Conservation (phyloP, 2,888 invertebrate genomes). For the Colostygia pectinataria region DNA sequence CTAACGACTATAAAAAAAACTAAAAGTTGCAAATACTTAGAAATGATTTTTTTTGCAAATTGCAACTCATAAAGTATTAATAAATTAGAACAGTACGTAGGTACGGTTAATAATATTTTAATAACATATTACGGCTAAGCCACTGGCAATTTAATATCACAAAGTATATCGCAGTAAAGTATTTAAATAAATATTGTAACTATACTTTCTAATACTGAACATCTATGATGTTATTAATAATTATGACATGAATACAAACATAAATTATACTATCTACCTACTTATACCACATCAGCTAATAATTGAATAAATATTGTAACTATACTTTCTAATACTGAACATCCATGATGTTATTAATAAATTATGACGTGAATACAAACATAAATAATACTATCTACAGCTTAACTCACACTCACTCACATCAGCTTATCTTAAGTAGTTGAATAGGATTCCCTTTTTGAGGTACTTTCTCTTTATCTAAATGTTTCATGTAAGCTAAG, state of each 20-base stretch:
- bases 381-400: constrained; percentile 3
- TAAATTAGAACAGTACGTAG: no score
- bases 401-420: not conserved
- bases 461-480: constrained; percentile 62
- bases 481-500: constrained; percentile 90
- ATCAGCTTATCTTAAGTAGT: constrained; percentile 42
- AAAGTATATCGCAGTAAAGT: constrained; percentile 8
- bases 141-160: constrained; percentile 18
- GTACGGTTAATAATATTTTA: not conserved
- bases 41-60: no score
- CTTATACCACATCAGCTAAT: constrained; percentile 19
- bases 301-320: not conserved
- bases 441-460: constrained; percentile 42
- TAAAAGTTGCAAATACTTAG: no score
- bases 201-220: constrained; percentile 9
- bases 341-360: constrained; percentile 3
- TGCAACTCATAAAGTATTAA: no score
- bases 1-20: no score
- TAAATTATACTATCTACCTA: constrained; percentile 1
- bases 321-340: constrained; percentile 9
- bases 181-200: not conserved
- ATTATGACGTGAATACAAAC: not conserved
- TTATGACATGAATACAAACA: not conserved
- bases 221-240: constrained; percentile 4
- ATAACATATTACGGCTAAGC: constrained; percentile 5